Conservation (phyloP, 2,113 vertebrate genomes). For the Ageneiosus marmoratus region DNA sequence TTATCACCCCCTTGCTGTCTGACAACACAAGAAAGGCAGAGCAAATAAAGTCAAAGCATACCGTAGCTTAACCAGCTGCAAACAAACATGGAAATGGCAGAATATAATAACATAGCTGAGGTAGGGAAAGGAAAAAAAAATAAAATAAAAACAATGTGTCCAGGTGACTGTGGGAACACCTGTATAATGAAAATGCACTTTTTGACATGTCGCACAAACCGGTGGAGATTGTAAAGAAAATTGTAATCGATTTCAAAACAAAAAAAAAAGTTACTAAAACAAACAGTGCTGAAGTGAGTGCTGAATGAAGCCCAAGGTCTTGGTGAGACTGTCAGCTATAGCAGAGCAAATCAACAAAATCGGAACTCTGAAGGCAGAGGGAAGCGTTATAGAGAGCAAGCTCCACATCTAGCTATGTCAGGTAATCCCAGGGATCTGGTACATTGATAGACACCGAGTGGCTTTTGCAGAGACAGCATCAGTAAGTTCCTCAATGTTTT, state of each 20-base stretch:
- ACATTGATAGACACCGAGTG: conserved; percentile 47
- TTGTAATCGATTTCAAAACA: conserved; percentile 48
- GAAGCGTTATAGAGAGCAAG: conserved; percentile 7
- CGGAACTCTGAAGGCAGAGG: conserved; percentile 31
- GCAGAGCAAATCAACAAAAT: conserved; percentile 43
- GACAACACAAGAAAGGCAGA: neutral
- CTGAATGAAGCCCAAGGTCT: conserved; percentile 28
- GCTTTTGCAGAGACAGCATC: conserved; percentile 39
- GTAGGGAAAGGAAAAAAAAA: conserved; percentile 5
- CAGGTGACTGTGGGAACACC: conserved; percentile 32
- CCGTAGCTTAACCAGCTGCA: neutral
- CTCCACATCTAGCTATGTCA: conserved; percentile 33
- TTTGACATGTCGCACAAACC: conserved; percentile 45
- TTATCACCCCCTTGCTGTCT: neutral
- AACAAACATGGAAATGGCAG: conserved; percentile 1
- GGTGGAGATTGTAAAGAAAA: conserved; percentile 12
- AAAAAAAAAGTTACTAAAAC: conserved; percentile 32
- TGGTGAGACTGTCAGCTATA: conserved; percentile 41
- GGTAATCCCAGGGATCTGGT: conserved; percentile 47
- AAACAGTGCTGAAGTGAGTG: conserved; percentile 26
- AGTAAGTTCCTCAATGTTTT: conserved; percentile 34
- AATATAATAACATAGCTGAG: conserved; percentile 38
- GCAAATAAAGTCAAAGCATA: conserved; percentile 9
- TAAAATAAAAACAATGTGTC: conserved; percentile 22
- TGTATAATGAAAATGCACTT: conserved; percentile 34